Percentiles rank a stretch among this genome's conserved stretches.
Evolutionary conservation across 2,113 vertebrate genomes (phyloP).

Genomic region (Arizona elegans): DNA sequence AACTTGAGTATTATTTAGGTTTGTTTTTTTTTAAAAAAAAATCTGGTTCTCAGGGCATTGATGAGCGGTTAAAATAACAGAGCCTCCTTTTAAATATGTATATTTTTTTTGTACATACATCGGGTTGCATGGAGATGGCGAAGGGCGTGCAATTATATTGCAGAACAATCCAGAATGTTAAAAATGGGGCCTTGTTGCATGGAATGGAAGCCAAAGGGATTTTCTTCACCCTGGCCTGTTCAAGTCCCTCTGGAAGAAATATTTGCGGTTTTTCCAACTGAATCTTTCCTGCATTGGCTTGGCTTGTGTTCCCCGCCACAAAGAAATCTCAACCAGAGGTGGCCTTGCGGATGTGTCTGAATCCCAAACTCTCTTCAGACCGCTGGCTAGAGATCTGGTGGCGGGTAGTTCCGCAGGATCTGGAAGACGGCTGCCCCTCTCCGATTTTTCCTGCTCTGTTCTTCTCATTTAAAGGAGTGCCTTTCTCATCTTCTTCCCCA

Average conservation of each 20-base stretch:
- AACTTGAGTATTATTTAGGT: rapidly evolving
- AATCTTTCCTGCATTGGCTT: background rate
- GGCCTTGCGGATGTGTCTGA: background rate
- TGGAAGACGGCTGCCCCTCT: background rate
- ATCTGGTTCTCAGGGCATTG: slow-evolving; percentile 13
- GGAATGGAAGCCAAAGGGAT: background rate
- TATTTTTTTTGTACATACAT: background rate
- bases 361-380: background rate
- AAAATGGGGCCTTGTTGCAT: background rate
- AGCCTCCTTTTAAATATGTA: background rate
- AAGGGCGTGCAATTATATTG: background rate
- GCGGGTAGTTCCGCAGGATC: background rate
- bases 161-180: background rate
- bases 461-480: background rate
- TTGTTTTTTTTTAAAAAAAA: no score
- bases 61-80: background rate
- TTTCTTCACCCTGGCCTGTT: background rate
- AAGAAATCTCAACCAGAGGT: background rate
- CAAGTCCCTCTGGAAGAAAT: background rate
- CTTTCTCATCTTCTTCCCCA: background rate
- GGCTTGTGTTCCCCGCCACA: background rate
- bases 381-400: background rate
- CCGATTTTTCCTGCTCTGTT: background rate
- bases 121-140: background rate
- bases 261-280: no score